Percentiles rank a stretch among this genome's conserved stretches.
Conservation (phyloP, 2,797 vertebrate species). For the Neosalanx taihuensis region DNA sequence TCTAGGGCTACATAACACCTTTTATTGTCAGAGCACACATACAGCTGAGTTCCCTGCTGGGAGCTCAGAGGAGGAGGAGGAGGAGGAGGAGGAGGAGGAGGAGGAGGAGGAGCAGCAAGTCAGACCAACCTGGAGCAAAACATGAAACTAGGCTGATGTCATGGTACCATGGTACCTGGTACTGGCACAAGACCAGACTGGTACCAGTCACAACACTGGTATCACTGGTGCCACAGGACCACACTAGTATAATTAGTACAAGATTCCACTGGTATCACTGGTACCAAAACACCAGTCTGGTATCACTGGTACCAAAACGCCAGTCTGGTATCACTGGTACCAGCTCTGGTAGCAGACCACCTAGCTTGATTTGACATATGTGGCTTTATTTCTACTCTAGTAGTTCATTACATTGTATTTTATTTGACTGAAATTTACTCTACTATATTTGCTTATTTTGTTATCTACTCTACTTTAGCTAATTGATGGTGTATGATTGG, state of each 20-base stretch:
- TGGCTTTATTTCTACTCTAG: not conserved
- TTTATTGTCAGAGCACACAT: slow-evolving; percentile 32
- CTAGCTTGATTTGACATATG: no score
- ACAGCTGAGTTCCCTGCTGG: not conserved
- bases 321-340: no score
- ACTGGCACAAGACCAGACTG: not conserved
- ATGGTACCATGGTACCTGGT: slow-evolving; percentile 1
- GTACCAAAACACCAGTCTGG: no score
- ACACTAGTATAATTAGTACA: no score
- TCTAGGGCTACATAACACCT: slow-evolving; percentile 15
- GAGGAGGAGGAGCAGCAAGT: not conserved
- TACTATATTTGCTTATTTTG: not conserved
- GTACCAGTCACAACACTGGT: not conserved
- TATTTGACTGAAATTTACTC: not conserved
- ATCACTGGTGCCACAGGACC: not conserved
- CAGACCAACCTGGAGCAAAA: slow-evolving; percentile 9
- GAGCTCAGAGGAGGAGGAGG: no score
- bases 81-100: not conserved
- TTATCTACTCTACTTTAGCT: not conserved
- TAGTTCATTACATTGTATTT: not conserved
- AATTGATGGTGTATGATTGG: not conserved
- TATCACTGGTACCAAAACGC: no score
- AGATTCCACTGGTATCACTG: no score
- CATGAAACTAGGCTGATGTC: not conserved
- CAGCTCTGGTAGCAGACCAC: no score